Evolutionary conservation across 2,113 vertebrate genomes (phyloP), one percentile per base, ranked within the genome.

Genomic region (Muntiacus muntjak): DNA sequence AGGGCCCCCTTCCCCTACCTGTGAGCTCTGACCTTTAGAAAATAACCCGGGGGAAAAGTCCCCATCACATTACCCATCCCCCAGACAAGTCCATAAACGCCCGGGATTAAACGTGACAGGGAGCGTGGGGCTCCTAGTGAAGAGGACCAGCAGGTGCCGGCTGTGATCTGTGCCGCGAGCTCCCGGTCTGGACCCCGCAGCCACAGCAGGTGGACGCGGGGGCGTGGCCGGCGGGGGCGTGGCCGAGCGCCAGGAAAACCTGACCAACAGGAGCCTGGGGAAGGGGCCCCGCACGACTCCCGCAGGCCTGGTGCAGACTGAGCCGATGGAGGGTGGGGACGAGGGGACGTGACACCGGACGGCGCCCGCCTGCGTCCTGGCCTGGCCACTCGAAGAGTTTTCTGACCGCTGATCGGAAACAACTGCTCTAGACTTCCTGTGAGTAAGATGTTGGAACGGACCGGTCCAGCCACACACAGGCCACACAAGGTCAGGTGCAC

Each of bases 41-140:
- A 84, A 55, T 3, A 12, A 30, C 0, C 7, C 43, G 79, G 58
- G 11, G 10, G 15, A 10, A 64, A 58, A 52, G 28, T 45, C 23
- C 11, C 15, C 21, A 47, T 40, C 6, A 4, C 23, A 13, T 15
- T 9, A 21, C 6, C 36, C 57, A 16, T 7, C 13, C 76, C 30
- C 14, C 12, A 28, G 26, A 79, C n/a, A 86, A 47, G 52, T 12
- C 14, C 0, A 4, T 3, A 7, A 16, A 13, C 4, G 21, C 6
- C 40, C 6, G 33, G 23, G 28, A 8, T 10, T 14, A 50, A 57
- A 60, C 30, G 9, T 7, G 16, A 58, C 17, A 1, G 87, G 79
- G 43, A 21, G 54, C 33, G 2, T 1, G 30, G 25, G 19, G 23
- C 16, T 43, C n/a, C 4, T 0, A 1, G 1, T 7, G 19, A 62